Evolutionary conservation across 35 echinoderm and acorn worm species (phyloP).

Genomic region (Holothuria glaberrima): DNA sequence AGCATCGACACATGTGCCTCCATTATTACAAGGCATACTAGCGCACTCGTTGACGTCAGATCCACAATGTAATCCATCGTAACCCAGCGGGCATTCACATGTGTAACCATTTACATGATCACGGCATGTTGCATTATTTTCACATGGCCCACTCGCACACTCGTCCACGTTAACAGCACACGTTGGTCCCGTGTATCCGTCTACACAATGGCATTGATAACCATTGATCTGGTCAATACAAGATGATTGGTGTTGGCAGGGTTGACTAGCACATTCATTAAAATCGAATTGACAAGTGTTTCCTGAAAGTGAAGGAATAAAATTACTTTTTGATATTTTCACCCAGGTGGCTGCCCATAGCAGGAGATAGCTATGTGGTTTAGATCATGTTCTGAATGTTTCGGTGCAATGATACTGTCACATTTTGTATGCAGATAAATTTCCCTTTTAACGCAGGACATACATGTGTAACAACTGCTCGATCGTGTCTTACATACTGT

Average conservation of each 20-base stretch:
- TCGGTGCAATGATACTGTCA: constrained; percentile 26
- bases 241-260: constrained; percentile 59
- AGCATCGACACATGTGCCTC: constrained; percentile 59
- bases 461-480: too few relatives aligned
- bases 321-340: constrained; percentile 61
- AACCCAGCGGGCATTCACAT: constrained; percentile 62
- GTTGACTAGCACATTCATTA: constrained; percentile 66
- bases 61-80: constrained; percentile 47
- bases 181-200: too few relatives aligned
- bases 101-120: constrained; percentile 55
- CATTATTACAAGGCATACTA: constrained; percentile 44
- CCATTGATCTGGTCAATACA: constrained; percentile 57
- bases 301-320: constrained; percentile 67
- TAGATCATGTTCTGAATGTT: constrained; percentile 68
- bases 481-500: too few relatives aligned
- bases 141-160: too few relatives aligned
- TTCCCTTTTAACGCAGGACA: too few relatives aligned
- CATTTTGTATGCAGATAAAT: constrained; percentile 41
- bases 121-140: too few relatives aligned
- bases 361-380: constrained; percentile 70
- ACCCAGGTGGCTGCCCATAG: constrained; percentile 62
- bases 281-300: constrained; percentile 62
- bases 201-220: too few relatives aligned
- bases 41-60: constrained; percentile 61
- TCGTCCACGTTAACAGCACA: too few relatives aligned